These are phyloP conservation scores for Dendrocincla tyrannina DNA, from an alignment of 2,797 vertebrate species.

Conservation along the genomic window DNA sequence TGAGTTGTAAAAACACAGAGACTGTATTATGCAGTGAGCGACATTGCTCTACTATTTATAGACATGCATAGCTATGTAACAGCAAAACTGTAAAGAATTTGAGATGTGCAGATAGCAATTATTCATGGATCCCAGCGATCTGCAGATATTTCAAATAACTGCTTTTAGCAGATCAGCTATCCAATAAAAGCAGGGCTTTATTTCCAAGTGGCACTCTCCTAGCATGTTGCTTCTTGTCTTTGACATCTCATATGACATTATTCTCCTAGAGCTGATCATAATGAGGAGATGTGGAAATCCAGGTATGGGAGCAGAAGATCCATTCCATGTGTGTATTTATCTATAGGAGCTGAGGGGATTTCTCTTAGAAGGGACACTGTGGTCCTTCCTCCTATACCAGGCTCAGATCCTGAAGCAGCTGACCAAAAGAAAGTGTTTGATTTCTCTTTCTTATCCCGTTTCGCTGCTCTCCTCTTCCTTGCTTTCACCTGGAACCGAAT, in stretches of 20 bases:
- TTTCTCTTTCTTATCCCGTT: background rate
- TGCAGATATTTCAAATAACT: conserved; percentile 77
- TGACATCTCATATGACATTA: conserved; percentile 59
- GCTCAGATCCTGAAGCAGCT: background rate
- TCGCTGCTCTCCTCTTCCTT: background rate
- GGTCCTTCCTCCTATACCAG: background rate
- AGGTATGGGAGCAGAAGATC: background rate
- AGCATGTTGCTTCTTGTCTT: conserved; percentile 63
- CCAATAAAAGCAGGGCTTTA: conserved; percentile 71
- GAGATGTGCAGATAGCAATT: conserved; percentile 78
- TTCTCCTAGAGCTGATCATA: background rate
- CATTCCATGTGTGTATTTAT: background rate
- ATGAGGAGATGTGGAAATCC: conserved; percentile 4
- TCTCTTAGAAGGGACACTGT: background rate
- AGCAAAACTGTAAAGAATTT: conserved; percentile 77
- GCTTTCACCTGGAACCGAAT: background rate
- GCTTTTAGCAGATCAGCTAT: conserved; percentile 72
- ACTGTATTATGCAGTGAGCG: conserved; percentile 81
- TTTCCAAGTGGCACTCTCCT: conserved; percentile 67
- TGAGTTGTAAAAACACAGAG: conserved; percentile 84
- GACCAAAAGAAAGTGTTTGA: background rate
- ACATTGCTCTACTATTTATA: conserved; percentile 80
- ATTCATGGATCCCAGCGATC: conserved; percentile 69
- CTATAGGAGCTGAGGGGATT: background rate
- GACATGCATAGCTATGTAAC: conserved; percentile 71